These are phyloP conservation scores for Bunonema sp. DNA, from an alignment of 2,888 invertebrate genomes.

Conservation along the genomic window DNA sequence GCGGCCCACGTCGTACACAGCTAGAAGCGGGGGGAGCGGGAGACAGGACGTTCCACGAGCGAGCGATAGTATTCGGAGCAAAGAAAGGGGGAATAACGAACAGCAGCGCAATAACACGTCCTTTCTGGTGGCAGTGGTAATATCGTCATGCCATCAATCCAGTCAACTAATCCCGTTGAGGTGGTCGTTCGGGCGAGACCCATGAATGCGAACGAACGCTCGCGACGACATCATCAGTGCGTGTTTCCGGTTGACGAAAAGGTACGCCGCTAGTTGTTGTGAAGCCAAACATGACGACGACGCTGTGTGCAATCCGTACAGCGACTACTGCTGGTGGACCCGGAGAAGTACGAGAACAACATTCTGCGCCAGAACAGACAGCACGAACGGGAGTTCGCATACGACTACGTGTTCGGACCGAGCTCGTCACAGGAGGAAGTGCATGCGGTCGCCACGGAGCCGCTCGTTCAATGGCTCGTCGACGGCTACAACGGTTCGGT, in stretches of 20 bases:
- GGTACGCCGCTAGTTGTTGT: constrained; percentile 49
- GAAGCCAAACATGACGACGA: background rate
- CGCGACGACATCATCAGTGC: constrained; percentile 54
- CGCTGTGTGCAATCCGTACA: constrained; percentile 38
- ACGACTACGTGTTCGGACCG: constrained; percentile 75
- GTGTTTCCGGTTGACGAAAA: constrained; percentile 65
- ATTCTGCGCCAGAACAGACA: constrained; percentile 59
- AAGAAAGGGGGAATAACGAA: background rate
- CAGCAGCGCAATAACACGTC: background rate
- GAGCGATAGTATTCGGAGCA: background rate
- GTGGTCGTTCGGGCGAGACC: constrained; percentile 81
- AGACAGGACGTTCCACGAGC: background rate
- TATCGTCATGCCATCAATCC: too few species aligned
- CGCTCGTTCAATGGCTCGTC: constrained; percentile 69
- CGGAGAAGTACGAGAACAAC: constrained; percentile 52
- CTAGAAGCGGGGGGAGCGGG: too few species aligned
- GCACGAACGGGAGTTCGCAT: constrained; percentile 67
- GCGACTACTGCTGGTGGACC: constrained; percentile 60
- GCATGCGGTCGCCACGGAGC: constrained; percentile 69
- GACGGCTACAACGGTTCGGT: constrained; percentile 78
- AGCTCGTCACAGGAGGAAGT: constrained; percentile 63
- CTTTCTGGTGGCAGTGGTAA: too few species aligned
- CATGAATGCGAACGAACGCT: constrained; percentile 59
- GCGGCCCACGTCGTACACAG: background rate
- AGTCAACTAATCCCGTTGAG: too few species aligned